Percentiles rank a stretch among this genome's conserved stretches.
phyloP scores from a whole-genome alignment of 2,888 invertebrate species.

The Temnothorax unifasciatus region DNA sequence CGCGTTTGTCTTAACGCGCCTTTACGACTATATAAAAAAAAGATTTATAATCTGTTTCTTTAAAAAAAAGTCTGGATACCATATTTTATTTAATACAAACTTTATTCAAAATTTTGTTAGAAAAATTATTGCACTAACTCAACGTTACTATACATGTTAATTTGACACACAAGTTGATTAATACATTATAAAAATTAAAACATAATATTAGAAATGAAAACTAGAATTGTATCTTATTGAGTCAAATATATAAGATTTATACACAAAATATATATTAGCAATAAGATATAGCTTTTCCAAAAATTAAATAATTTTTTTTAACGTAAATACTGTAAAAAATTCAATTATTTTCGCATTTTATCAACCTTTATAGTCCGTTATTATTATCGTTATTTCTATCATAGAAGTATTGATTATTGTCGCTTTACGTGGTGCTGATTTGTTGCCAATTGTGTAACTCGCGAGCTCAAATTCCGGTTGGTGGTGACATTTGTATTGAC shows the following conservation, averaged over 20 bases:
- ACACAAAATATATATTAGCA: not conserved
- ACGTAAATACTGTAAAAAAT: not conserved
- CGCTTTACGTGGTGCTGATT: slow-evolving; percentile 41
- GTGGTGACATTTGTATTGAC: slow-evolving; percentile 46
- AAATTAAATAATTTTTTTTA: not conserved
- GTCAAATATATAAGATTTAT: not conserved
- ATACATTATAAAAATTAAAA: slow-evolving; percentile 8
- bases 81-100: not conserved
- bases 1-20: not conserved
- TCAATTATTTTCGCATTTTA: slow-evolving; percentile 2
- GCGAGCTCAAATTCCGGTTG: slow-evolving; percentile 35
- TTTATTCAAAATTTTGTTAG: not conserved
- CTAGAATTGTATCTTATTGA: not conserved
- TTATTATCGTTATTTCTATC: slow-evolving; percentile 13
- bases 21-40: not conserved
- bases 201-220: not conserved
- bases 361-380: not conserved
- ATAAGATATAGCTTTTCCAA: not conserved
- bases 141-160: not conserved
- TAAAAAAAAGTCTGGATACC: not conserved
- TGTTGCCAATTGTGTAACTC: slow-evolving; percentile 39
- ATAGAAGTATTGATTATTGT: slow-evolving; percentile 18
- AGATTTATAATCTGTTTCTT: not conserved
- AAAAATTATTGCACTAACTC: not conserved
- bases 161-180: not conserved